phyloP scores from a whole-genome alignment of 2,797 vertebrate species.

The Aplochiton taeniatus region DNA sequence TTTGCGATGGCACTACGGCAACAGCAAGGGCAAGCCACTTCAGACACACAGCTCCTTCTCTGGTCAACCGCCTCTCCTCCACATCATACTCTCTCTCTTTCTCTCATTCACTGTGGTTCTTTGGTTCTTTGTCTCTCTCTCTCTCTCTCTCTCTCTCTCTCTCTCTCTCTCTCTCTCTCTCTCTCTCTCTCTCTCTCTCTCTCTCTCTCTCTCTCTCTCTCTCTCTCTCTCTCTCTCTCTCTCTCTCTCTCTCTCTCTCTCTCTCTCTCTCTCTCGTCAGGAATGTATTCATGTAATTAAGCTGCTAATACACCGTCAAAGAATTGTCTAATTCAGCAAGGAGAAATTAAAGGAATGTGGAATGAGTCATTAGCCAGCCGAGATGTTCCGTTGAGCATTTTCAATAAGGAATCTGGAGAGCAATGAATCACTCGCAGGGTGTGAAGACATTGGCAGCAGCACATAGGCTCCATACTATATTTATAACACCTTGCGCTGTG shows the following conservation, averaged over 20 bases:
- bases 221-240: slow-evolving; percentile 38
- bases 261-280: slow-evolving; percentile 60
- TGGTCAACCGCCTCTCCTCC: slow-evolving; percentile 37
- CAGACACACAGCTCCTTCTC: slow-evolving; percentile 59
- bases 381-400: slow-evolving; percentile 78
- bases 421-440: slow-evolving; percentile 70
- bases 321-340: slow-evolving; percentile 85
- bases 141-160: no score
- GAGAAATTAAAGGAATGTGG: slow-evolving; percentile 83
- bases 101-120: no score
- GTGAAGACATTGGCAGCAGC: slow-evolving; percentile 58
- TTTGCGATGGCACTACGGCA: slow-evolving; percentile 33
- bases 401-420: slow-evolving; percentile 74
- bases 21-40: slow-evolving; percentile 40
- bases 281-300: slow-evolving; percentile 83
- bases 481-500: slow-evolving; percentile 45
- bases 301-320: slow-evolving; percentile 82
- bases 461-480: slow-evolving; percentile 55
- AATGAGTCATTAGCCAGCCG: slow-evolving; percentile 83
- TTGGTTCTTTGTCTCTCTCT: no score
- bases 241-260: slow-evolving; percentile 58
- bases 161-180: background rate
- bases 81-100: no score
- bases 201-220: slow-evolving; percentile 8
- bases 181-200: background rate